These are phyloP conservation scores for Sterrhoptilus dennistouni DNA, from an alignment of 2,113 vertebrate species.

Conservation along the genomic window DNA sequence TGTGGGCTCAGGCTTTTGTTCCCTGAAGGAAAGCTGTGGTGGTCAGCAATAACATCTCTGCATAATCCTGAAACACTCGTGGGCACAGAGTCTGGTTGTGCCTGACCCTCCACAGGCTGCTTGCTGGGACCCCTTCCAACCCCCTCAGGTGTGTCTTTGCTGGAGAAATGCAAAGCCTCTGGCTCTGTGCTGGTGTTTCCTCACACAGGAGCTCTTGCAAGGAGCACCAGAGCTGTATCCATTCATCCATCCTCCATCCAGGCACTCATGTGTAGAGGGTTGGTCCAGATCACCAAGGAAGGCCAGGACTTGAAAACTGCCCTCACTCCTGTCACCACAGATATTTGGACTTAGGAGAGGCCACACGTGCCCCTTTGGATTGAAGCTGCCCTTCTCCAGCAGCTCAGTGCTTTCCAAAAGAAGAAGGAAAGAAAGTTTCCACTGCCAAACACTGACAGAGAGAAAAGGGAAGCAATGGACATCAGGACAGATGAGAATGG, in stretches of 20 bases:
- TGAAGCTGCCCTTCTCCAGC: neutral
- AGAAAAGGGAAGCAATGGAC: neutral
- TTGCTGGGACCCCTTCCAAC: neutral
- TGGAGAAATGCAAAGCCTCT: neutral
- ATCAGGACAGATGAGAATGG: neutral
- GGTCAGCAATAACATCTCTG: neutral
- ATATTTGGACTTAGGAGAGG: neutral
- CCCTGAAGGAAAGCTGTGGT: neutral
- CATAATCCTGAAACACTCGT: fast-evolving
- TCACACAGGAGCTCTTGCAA: neutral
- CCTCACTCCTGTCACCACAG: fast-evolving
- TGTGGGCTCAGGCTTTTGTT: fast-evolving
- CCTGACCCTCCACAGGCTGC: fast-evolving
- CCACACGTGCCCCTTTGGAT: fast-evolving
- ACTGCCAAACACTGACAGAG: neutral
- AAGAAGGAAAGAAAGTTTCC: neutral
- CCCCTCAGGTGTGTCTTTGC: fast-evolving
- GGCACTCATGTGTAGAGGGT: fast-evolving
- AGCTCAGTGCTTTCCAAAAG: neutral
- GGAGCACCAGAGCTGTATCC: neutral
- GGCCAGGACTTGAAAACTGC: neutral
- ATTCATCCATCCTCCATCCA: neutral
- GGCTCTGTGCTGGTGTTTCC: fast-evolving
- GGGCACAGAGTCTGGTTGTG: neutral
- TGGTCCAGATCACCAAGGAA: fast-evolving